Percentiles rank a stretch among this genome's conserved stretches.
Evolutionary conservation across 2,888 invertebrate genomes (phyloP).

Genomic region (Diaperis boleti): DNA sequence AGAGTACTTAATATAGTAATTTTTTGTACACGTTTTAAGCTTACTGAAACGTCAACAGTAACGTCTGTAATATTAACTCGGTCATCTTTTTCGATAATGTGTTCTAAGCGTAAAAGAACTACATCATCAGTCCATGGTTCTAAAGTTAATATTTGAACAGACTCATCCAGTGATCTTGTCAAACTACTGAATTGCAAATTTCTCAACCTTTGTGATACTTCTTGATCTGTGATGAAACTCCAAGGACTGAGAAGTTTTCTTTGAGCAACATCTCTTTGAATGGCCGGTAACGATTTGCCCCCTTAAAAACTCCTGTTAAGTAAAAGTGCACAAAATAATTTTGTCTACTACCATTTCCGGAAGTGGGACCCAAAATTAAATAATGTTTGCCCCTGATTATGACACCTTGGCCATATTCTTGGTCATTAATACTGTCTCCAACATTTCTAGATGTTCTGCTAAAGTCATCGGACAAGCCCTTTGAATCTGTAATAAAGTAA

Average conservation of each 20-base stretch:
- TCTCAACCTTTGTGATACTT: constrained; percentile 27
- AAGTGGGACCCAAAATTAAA: constrained; percentile 15
- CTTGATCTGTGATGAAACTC: constrained; percentile 68
- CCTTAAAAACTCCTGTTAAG: constrained; percentile 20
- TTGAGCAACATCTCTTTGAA: constrained; percentile 65
- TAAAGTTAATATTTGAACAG: constrained; percentile 80
- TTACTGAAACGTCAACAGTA: constrained; percentile 64
- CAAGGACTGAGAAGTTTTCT: constrained; percentile 71
- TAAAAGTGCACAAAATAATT: background rate
- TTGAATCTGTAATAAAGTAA: constrained; percentile 71
- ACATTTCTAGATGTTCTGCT: constrained; percentile 79
- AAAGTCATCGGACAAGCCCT: constrained; percentile 90
- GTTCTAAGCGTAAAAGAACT: constrained; percentile 80
- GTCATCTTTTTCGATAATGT: constrained; percentile 76
- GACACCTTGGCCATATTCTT: constrained; percentile 74
- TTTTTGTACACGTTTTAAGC: background rate
- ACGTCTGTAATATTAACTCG: constrained; percentile 68
- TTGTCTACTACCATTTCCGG: constrained; percentile 12
- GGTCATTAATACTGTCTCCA: constrained; percentile 94
- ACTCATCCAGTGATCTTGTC: constrained; percentile 72
- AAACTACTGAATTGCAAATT: constrained; percentile 31
- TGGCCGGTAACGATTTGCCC: constrained; percentile 56
- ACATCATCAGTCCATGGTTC: constrained; percentile 76
- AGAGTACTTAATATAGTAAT: background rate
- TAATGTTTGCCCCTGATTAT: constrained; percentile 72